Evolutionary conservation across 2,113 vertebrate genomes (phyloP).

Genomic region (Protomyctophum bolini): DNA sequence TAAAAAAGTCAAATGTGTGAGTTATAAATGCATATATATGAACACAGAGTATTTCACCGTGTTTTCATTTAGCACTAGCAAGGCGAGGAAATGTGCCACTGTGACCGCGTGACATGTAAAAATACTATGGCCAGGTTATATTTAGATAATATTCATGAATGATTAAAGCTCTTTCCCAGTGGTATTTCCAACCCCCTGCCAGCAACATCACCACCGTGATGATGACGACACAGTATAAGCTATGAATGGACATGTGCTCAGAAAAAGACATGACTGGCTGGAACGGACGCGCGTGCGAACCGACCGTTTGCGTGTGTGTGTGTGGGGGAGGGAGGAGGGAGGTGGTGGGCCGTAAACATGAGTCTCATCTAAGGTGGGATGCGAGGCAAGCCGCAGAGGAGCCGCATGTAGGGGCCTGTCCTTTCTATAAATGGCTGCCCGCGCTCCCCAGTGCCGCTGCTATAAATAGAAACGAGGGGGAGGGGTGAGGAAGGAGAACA

Average conservation of each 20-base stretch:
- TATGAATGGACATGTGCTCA: slow-evolving; percentile 29
- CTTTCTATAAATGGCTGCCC: slow-evolving; percentile 61
- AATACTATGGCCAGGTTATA: not conserved
- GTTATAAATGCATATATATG: too few species aligned
- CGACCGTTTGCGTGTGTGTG: not conserved
- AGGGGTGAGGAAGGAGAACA: slow-evolving; percentile 51
- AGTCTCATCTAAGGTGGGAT: slow-evolving; percentile 36
- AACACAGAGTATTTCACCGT: too few species aligned
- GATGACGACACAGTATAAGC: not conserved
- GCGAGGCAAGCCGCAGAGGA: slow-evolving; percentile 26
- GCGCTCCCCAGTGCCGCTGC: slow-evolving; percentile 52
- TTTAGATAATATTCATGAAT: not conserved
- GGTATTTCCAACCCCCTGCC: not conserved
- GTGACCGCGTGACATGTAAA: too few species aligned
- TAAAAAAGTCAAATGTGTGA: too few species aligned
- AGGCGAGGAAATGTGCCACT: too few species aligned
- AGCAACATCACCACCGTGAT: too few species aligned
- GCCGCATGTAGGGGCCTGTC: slow-evolving; percentile 41
- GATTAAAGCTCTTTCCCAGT: slow-evolving; percentile 5
- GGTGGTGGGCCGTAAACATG: slow-evolving; percentile 19
- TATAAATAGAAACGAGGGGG: slow-evolving; percentile 70
- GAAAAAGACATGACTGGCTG: slow-evolving; percentile 9
- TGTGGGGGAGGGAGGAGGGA: slow-evolving; percentile 13
- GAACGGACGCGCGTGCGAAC: not conserved
- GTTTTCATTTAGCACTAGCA: too few species aligned